These are phyloP conservation scores for Apis dorsata DNA, from an alignment of 1,140 invertebrate genomes.

Conservation along the genomic window DNA sequence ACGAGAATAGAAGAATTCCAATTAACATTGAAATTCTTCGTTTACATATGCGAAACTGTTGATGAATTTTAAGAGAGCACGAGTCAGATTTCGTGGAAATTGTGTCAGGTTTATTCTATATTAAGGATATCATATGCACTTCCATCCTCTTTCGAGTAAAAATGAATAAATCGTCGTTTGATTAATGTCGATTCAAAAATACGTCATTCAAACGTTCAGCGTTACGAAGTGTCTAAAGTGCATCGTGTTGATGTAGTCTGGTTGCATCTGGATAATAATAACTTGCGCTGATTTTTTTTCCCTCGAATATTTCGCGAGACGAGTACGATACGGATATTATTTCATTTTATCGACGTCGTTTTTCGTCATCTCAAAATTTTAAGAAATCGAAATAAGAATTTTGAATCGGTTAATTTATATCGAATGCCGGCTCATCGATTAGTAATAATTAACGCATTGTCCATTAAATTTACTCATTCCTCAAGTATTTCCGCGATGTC, in stretches of 20 bases:
- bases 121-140: not conserved
- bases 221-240: not conserved
- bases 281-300: not conserved
- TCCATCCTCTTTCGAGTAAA: not conserved
- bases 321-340: too few relatives aligned
- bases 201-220: not conserved
- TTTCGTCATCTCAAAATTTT: too few relatives aligned
- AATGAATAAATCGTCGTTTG: not conserved
- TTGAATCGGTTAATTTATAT: too few relatives aligned
- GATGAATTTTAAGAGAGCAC: slow-evolving; percentile 29
- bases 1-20: not conserved
- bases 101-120: not conserved
- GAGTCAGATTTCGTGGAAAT: not conserved
- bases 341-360: too few relatives aligned
- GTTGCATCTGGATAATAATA: not conserved
- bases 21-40: slow-evolving; percentile 7
- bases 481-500: slow-evolving; percentile 1
- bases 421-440: not conserved
- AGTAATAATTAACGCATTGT: not conserved
- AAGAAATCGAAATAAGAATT: too few relatives aligned
- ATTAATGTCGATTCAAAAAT: not conserved
- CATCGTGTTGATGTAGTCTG: not conserved
- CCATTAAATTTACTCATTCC: not conserved
- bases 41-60: not conserved
- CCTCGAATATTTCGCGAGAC: not conserved